Conservation (phyloP, 1,140 invertebrate species). For the Papilio machaon region DNA sequence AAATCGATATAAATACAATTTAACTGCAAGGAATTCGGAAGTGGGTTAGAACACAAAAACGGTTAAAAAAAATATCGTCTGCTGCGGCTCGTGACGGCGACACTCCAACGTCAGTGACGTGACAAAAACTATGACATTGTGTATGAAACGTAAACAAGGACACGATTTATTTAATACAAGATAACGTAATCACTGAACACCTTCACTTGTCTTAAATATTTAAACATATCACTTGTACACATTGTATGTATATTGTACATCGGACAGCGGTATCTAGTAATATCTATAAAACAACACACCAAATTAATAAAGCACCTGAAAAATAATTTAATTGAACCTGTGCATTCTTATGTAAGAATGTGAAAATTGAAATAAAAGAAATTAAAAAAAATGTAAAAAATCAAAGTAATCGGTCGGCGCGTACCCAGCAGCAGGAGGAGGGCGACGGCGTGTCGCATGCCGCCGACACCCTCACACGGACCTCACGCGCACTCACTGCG, state of each 20-base stretch:
- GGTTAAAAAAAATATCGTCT: background rate
- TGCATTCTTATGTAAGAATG: too few relatives aligned
- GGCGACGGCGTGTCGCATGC: background rate
- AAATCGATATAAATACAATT: too few relatives aligned
- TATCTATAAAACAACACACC: too few relatives aligned
- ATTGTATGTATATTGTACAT: too few relatives aligned
- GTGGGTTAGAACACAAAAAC: background rate
- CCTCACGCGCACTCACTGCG: background rate
- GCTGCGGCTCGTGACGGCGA: background rate
- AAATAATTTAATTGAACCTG: too few relatives aligned
- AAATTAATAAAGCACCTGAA: too few relatives aligned
- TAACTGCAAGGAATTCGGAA: too few relatives aligned
- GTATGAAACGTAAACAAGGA: constrained; percentile 2
- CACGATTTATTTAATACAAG: background rate
- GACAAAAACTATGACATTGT: constrained; percentile 9
- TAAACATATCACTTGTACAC: too few relatives aligned
- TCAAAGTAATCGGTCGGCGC: background rate
- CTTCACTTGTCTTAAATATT: background rate
- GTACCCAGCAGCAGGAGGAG: constrained; percentile 6
- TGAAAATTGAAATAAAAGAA: too few relatives aligned
- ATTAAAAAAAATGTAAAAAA: too few relatives aligned
- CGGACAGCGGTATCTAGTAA: too few relatives aligned
- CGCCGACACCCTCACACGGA: background rate
- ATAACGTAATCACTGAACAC: background rate
- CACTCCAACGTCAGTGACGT: background rate